phyloP scores from a whole-genome alignment of 2,888 invertebrate genomes.

The Yponomeuta cagnagella region DNA sequence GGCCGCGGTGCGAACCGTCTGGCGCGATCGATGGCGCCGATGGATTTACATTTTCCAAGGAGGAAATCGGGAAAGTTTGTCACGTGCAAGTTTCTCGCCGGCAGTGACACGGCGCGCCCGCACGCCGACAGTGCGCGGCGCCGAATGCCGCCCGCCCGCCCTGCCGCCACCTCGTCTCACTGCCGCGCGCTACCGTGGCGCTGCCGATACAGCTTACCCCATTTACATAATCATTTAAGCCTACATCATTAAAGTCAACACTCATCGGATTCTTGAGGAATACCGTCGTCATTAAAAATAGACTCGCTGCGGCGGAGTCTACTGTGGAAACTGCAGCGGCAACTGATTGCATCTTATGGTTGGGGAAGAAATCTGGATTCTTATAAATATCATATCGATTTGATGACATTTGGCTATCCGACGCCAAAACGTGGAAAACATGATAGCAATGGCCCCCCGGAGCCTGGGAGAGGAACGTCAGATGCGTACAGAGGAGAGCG shows the following conservation, averaged over 20 bases:
- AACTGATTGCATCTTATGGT: neutral
- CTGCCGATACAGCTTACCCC: conserved; percentile 32
- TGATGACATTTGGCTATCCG: conserved; percentile 17
- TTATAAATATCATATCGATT: conserved; percentile 15
- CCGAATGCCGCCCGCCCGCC: conserved; percentile 68
- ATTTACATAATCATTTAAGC: conserved; percentile 48
- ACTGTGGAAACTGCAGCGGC: neutral
- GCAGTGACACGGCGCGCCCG: conserved; percentile 67
- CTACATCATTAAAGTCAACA: conserved; percentile 26
- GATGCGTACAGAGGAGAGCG: conserved; percentile 29
- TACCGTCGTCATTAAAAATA: neutral
- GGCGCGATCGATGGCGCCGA: conserved; percentile 69
- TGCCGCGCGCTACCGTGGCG: conserved; percentile 26
- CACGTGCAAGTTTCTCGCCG: conserved; percentile 56
- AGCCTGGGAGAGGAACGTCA: conserved; percentile 26
- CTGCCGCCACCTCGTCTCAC: conserved; percentile 35
- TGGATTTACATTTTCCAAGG: conserved; percentile 72
- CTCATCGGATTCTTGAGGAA: neutral
- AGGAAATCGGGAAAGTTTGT: conserved; percentile 74
- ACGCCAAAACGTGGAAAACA: conserved; percentile 36
- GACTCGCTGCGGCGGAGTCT: neutral
- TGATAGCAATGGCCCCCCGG: conserved; percentile 32
- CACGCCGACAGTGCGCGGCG: conserved; percentile 69
- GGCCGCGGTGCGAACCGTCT: conserved; percentile 39
- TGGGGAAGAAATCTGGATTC: neutral